phyloP scores from a whole-genome alignment of 2,797 vertebrate genomes.

The Yasuhikotakia modesta region DNA sequence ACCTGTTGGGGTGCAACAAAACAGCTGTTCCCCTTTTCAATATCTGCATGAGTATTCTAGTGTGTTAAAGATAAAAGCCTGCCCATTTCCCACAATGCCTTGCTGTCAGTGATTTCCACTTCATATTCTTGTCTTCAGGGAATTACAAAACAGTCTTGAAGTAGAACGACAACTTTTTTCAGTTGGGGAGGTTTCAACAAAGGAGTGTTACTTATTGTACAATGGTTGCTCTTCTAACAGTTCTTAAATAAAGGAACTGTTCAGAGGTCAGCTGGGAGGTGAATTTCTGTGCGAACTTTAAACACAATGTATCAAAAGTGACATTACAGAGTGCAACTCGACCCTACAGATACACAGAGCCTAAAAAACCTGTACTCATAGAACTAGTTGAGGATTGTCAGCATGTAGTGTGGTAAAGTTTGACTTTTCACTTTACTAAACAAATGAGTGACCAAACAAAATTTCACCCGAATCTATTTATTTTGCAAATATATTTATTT shows the following conservation, averaged over 20 bases:
- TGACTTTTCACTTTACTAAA: too few species aligned
- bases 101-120: conserved; percentile 50
- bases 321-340: conserved; percentile 2
- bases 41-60: conserved; percentile 65
- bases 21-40: conserved; percentile 72
- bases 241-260: neutral
- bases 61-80: conserved; percentile 68
- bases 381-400: neutral
- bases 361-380: neutral
- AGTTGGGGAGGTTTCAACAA: neutral
- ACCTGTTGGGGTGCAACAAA: conserved; percentile 50
- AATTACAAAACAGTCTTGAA: conserved; percentile 14
- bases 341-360: neutral
- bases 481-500: too few species aligned
- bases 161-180: conserved; percentile 24
- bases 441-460: neutral
- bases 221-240: neutral
- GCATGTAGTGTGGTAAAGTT: too few species aligned
- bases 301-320: conserved; percentile 4
- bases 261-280: conserved; percentile 26
- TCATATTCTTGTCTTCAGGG: conserved; percentile 46
- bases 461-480: too few species aligned
- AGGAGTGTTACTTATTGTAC: neutral
- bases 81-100: conserved; percentile 47
- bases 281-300: neutral